Percentiles rank a stretch among this genome's conserved stretches.
These are phyloP conservation scores for Procambarus clarkii DNA, from an alignment of 1,140 invertebrate species.

Conservation along the genomic window DNA sequence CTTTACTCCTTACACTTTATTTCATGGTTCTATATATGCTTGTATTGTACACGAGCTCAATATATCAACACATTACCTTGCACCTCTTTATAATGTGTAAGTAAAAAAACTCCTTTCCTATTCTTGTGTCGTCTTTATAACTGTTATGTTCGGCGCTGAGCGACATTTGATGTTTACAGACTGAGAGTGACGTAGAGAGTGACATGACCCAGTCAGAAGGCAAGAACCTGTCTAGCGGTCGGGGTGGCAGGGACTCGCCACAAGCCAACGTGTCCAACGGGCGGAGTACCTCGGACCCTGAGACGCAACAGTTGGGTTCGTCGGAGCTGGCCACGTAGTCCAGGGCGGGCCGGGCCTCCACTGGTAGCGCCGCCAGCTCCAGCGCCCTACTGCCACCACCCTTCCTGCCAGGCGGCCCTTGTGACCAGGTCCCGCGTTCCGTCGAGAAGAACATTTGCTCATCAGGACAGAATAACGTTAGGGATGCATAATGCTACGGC, in stretches of 20 bases:
- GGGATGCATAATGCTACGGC: constrained; percentile 55
- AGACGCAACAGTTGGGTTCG: constrained; percentile 55
- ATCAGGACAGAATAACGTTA: constrained; percentile 57
- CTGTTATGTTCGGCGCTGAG: too few species aligned
- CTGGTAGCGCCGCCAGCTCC: constrained; percentile 21
- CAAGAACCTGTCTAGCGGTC: constrained; percentile 45
- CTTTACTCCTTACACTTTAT: too few species aligned
- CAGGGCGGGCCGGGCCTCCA: constrained; percentile 33
- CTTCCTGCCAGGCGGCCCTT: constrained; percentile 64
- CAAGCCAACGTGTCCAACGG: constrained; percentile 59
- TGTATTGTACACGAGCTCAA: too few species aligned
- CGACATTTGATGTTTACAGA: constrained; percentile 27
- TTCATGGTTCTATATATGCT: too few species aligned
- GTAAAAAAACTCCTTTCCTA: too few species aligned
- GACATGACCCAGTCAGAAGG: constrained; percentile 54
- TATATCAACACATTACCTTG: too few species aligned
- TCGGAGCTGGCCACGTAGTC: constrained; percentile 57
- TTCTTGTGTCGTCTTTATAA: too few species aligned
- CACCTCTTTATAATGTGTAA: too few species aligned
- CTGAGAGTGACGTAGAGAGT: constrained; percentile 59
- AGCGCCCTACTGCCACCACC: constrained; percentile 60
- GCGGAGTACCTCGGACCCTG: constrained; percentile 56
- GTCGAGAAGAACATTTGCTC: constrained; percentile 67
- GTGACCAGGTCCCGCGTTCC: constrained; percentile 56
- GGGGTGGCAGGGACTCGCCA: constrained; percentile 28